A percentile compares a stretch with the other conserved stretches of the same genome.
These are phyloP conservation scores for Calidris pygmaea DNA, from an alignment of 2,113 vertebrate genomes.

Conservation along the genomic window DNA sequence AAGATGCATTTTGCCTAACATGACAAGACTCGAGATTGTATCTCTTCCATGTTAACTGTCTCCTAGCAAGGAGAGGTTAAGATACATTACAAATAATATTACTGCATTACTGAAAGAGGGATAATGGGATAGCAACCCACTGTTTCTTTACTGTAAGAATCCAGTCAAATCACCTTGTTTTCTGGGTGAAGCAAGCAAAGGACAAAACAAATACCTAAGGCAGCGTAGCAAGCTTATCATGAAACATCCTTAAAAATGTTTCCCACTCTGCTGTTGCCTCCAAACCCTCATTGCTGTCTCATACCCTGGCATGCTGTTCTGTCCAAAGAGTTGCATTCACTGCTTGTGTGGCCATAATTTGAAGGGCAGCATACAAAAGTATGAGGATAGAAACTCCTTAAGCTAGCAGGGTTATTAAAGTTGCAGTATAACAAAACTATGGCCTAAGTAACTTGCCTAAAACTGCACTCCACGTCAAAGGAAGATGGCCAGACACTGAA, in stretches of 20 bases:
- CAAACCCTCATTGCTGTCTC: neutral
- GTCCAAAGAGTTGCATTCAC: neutral
- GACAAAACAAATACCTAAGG: neutral
- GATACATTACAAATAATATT: neutral
- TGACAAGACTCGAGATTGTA: neutral
- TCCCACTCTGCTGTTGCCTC: neutral
- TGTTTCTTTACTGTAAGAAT: neutral
- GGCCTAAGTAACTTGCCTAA: constrained; percentile 8
- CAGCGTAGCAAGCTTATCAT: neutral
- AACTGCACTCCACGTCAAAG: neutral
- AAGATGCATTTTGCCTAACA: neutral
- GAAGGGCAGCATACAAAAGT: neutral
- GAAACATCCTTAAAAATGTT: neutral
- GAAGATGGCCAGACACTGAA: neutral
- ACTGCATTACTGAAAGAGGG: neutral
- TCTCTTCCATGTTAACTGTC: neutral
- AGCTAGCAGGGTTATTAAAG: constrained; percentile 2
- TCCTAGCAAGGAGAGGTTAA: neutral
- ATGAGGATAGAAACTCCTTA: constrained; percentile 1
- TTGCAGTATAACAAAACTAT: constrained; percentile 13
- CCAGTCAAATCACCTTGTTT: neutral
- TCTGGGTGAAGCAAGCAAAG: neutral
- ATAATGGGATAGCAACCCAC: neutral
- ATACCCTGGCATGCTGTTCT: neutral
- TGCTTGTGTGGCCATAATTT: neutral